Evolutionary conservation across 2,888 invertebrate species (phyloP).

Genomic region (Sympetrum striolatum): DNA sequence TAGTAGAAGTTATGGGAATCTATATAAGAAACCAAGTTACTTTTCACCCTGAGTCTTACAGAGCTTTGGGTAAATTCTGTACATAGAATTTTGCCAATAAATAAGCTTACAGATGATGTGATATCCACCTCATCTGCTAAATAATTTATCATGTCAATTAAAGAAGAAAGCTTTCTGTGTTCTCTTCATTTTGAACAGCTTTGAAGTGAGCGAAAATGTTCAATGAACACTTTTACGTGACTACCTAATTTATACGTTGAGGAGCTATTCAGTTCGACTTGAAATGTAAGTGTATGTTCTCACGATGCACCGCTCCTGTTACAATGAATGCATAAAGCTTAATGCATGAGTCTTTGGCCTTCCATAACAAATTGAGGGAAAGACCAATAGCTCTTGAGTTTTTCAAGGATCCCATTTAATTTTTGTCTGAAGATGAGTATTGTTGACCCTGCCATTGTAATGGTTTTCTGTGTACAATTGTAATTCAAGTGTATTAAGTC

Average conservation of each 20-base stretch:
- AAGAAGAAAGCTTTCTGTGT: not conserved
- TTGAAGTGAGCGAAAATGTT: not conserved
- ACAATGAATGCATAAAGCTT: not conserved
- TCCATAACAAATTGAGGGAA: not conserved
- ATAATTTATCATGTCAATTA: not conserved
- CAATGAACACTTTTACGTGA: not conserved
- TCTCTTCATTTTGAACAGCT: not conserved
- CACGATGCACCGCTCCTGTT: not conserved
- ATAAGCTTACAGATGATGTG: not conserved
- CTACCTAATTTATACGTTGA: not conserved
- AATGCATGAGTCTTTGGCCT: not conserved
- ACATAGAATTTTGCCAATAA: not conserved
- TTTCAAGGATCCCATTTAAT: not conserved
- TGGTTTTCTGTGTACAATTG: conserved; percentile 17
- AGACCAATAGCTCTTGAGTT: not conserved
- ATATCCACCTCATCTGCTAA: not conserved
- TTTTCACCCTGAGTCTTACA: not conserved
- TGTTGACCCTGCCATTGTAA: not conserved
- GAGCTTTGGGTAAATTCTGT: not conserved
- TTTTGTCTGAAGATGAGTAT: not conserved
- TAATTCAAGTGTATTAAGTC: conserved; percentile 36
- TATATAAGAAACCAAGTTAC: no score
- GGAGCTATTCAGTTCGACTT: not conserved
- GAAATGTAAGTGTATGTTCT: not conserved
- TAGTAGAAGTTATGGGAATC: not conserved